Evolutionary conservation across 2,888 invertebrate species (phyloP).

Genomic region (Lepidocyrtoides sp.): DNA sequence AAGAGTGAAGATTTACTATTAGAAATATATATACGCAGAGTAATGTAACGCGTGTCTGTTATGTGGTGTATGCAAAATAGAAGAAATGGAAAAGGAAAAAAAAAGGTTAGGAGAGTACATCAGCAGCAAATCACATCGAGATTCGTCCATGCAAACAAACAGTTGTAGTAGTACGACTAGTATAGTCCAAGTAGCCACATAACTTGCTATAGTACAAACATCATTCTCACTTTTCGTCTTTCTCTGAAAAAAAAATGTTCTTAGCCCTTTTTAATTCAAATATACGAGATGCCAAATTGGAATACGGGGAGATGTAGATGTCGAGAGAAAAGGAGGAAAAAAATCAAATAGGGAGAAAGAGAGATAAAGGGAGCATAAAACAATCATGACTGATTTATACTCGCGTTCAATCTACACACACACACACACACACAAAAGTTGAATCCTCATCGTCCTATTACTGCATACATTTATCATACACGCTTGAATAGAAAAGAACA

Average conservation of each 20-base stretch:
- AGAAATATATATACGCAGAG: too few species aligned
- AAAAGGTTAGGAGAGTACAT: neutral
- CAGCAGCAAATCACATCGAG: conserved; percentile 17
- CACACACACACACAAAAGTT: conserved; percentile 3
- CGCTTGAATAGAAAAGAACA: conserved; percentile 66
- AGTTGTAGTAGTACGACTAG: neutral
- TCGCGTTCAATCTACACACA: conserved; percentile 50
- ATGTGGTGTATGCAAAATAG: too few species aligned
- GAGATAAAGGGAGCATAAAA: conserved; percentile 72
- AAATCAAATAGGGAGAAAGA: neutral
- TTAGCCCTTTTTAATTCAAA: conserved; percentile 52
- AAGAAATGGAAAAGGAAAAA: too few species aligned
- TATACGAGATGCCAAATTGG: conserved; percentile 25
- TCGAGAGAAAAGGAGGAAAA: neutral
- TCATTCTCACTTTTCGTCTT: neutral
- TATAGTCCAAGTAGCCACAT: neutral
- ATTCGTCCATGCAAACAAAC: neutral
- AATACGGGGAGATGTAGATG: neutral
- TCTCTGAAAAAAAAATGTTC: neutral
- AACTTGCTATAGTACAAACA: neutral
- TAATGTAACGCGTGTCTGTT: too few species aligned
- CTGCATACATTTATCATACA: conserved; percentile 70
- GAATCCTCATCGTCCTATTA: conserved; percentile 44
- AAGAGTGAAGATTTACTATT: neutral
- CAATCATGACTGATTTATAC: conserved; percentile 75